Base-by-base conservation (phyloP, 1,140 invertebrate species). In the Aphis gossypii region DNA sequence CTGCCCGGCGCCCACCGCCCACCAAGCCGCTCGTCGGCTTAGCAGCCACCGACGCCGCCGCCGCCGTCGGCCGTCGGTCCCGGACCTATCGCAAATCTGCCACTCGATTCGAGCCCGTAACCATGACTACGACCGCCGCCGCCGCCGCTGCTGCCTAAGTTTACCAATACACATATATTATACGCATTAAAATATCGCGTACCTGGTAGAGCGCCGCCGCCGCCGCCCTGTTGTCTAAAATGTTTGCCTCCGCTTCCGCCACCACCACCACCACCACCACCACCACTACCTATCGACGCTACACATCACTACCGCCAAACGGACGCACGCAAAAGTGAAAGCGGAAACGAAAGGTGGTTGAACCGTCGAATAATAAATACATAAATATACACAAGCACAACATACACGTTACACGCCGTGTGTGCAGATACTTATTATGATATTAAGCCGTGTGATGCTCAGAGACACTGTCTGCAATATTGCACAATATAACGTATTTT, bases 31-130 rank as follows among this genome's bases (percentile, higher is more conserved):
- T 21, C 11, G 1, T n/a, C 86, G 25, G 83, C 30, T 84, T 44
- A 41, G 38, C 83, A 21, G 20, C 76, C 35, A 18, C 90, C 90
- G 90, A 8, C 89, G 35, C 23, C 90, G 90, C 56, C 90, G 90
- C 56, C 60, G 38, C 90, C 38, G n/a, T 0, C 41, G 41, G 46
- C 46, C 18, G 90, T 30, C 90, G 90, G 51, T 90, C 89, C 89
- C 89, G 89, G 89, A 90, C 89, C 89, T 90, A 90, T 90, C 89
- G 54, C 89, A 90, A 90, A 90, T 90, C 90, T 25, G 90, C 46
- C 44, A 68, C 48, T 76, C 68, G 38, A 41, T 68, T 68, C 51
- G 23, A 89, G 68, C 35, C 35, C 23, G 90, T 92, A 82, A 83
- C 90, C 90, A 92, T 56, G 90, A 83, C 90, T 46, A 92, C 68